Evolutionary conservation across 23 tunicate genomes (phyloP), one percentile per base, ranked within the genome.

Genomic region (Trididemnum miniatum): DNA sequence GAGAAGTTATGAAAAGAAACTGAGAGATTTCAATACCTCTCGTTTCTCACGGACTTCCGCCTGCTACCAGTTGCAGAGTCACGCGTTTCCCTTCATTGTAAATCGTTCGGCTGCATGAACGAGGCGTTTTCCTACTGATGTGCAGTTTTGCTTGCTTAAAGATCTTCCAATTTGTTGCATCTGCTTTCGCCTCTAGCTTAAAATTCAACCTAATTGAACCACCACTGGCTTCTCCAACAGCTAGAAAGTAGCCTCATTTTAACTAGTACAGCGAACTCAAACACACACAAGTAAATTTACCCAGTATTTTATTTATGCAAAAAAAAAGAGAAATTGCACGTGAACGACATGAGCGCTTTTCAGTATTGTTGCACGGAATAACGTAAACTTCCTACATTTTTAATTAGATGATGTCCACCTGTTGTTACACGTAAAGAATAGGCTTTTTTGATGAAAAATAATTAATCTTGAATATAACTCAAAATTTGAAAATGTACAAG

Each of bases 401-500:
- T 7, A 44, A 44, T 15, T 9, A 44, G 15, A 44, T 44, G 54
- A 44, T 7, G 54, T 44, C 15, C 12, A 7, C 54, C 54, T 7
- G 12, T 44, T 7, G 67, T 24, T 62, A 24, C 67, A 62, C 26
- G 26, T 62, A 62, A 62, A 62, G 15, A 62, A 62, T 62, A 62
- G n/a, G 15, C n/a, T n/a, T n/a, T n/a, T 62, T 62, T 62, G 67
- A 24, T 62, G 67, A 62, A 62, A 62, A 62, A 44, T 44, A 44
- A 12, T 49, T 49, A 9, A 12, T 62, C 67, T 62, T 62, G 67
- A 62, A 62, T 62, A 62, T 26, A 62, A 62, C 4, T 62, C 67
- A 62, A 24, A 20, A 4, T 62, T 62, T 26, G 26, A 26, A 44
- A 44, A 62, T 62, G 67, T 62, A 62, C 67, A 62, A 62, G 67